phyloP scores from a whole-genome alignment of 64 coral and sea anemone genomes.

The Pocillopora damicornis region DNA sequence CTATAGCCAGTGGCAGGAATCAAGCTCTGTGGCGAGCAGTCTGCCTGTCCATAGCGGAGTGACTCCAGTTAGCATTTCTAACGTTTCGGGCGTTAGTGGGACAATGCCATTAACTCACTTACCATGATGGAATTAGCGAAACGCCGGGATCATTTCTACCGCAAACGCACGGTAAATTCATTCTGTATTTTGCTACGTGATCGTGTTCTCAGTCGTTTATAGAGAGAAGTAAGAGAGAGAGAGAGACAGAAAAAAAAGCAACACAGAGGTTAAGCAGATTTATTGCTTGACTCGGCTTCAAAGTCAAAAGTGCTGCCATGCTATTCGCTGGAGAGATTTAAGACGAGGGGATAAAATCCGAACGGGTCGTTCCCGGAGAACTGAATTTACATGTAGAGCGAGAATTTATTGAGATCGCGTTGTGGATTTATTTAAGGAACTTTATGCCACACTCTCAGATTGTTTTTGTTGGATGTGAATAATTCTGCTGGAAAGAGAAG shows the following conservation, averaged over 20 bases:
- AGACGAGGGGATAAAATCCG: not conserved
- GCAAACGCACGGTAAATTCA: conserved; percentile 74
- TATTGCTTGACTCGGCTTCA: conserved; percentile 26
- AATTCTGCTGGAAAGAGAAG: conserved; percentile 22
- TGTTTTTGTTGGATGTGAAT: conserved; percentile 18
- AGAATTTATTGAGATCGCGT: conserved; percentile 23
- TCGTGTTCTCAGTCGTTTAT: conserved; percentile 9
- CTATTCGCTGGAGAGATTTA: not conserved
- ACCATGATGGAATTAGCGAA: conserved; percentile 31
- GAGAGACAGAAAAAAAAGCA: conserved; percentile 2
- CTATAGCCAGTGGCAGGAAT: conserved; percentile 67
- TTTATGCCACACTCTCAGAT: not conserved
- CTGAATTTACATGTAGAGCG: conserved; percentile 30
- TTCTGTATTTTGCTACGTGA: conserved; percentile 42
- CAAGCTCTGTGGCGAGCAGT: conserved; percentile 37
- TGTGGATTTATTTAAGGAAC: conserved; percentile 36
- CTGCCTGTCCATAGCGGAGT: conserved; percentile 55
- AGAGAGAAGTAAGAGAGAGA: not conserved
- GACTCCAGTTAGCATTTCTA: conserved; percentile 42
- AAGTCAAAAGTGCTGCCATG: not conserved
- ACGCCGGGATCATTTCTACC: conserved; percentile 9
- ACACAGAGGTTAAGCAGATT: not conserved
- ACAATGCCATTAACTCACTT: conserved; percentile 92
- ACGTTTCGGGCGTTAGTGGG: conserved; percentile 66
- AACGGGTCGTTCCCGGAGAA: not conserved